These are phyloP conservation scores for Teleopsis dalmanni DNA, from an alignment of 1,140 invertebrate species.

Conservation along the genomic window DNA sequence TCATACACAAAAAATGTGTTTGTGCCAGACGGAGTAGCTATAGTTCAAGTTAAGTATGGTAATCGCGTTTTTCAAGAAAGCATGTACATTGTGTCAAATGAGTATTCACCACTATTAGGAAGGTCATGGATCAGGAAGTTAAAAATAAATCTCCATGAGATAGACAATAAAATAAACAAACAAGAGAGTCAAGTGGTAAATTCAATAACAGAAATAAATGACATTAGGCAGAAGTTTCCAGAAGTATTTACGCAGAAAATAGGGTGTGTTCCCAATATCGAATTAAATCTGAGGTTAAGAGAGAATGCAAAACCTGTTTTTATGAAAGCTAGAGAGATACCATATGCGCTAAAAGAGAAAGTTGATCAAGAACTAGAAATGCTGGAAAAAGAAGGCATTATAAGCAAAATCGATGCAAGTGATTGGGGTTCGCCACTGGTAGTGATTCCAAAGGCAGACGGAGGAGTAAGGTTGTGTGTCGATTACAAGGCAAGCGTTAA, in stretches of 20 bases:
- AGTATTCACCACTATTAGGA: neutral
- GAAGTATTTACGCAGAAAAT: neutral
- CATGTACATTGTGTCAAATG: neutral
- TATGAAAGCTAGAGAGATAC: constrained; percentile 17
- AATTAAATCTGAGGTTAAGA: neutral
- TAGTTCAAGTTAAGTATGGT: neutral
- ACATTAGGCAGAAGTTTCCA: neutral
- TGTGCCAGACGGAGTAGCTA: neutral
- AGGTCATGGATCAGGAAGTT: neutral
- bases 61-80: neutral
- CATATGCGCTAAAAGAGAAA: constrained; percentile 37
- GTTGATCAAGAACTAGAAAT: constrained; percentile 40
- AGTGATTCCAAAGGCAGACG: neutral
- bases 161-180: neutral
- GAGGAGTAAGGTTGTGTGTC: neutral
- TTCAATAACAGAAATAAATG: neutral
- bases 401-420: constrained; percentile 12
- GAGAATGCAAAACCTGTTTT: neutral
- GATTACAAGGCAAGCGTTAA: neutral
- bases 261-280: neutral
- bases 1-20: neutral
- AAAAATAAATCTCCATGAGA: neutral
- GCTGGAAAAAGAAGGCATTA: constrained; percentile 21
- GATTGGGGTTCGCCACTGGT: constrained; percentile 42
- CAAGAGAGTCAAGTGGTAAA: neutral